Evolutionary conservation across 2,888 invertebrate genomes (phyloP).

Genomic region (Ypsolopha sequella): DNA sequence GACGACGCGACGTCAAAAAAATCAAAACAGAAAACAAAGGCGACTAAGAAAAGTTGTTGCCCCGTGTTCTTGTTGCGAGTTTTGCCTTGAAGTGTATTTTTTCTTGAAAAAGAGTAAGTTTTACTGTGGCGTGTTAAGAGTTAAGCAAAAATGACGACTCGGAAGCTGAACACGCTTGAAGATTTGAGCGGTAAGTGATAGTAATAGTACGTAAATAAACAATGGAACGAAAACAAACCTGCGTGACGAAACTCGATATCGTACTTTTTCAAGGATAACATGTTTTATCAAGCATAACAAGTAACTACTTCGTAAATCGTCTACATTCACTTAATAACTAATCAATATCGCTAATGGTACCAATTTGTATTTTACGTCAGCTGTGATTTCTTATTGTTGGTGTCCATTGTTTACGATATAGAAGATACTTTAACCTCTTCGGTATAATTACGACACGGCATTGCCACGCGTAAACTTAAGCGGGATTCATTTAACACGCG

Average conservation of each 20-base stretch:
- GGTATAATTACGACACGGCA: too few relatives aligned
- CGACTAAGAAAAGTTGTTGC: not conserved
- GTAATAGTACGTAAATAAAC: constrained; percentile 1
- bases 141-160: constrained; percentile 44
- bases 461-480: too few relatives aligned
- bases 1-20: not conserved
- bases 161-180: constrained; percentile 61
- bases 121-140: constrained; percentile 6
- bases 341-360: too few relatives aligned
- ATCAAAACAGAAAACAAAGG: constrained; percentile 2
- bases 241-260: constrained; percentile 32
- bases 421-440: too few relatives aligned
- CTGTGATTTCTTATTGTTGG: too few relatives aligned
- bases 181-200: constrained; percentile 57
- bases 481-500: too few relatives aligned
- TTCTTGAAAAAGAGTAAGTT: not conserved
- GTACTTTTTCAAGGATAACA: constrained; percentile 14
- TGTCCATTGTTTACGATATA: too few relatives aligned
- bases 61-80: not conserved
- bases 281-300: constrained; percentile 6
- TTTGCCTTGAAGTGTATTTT: not conserved
- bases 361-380: too few relatives aligned
- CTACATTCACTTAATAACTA: too few relatives aligned
- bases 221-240: constrained; percentile 6
- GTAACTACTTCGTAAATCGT: too few relatives aligned